Conservation (phyloP, 2,888 invertebrate species). For the Schrankia costaestrigalis region DNA sequence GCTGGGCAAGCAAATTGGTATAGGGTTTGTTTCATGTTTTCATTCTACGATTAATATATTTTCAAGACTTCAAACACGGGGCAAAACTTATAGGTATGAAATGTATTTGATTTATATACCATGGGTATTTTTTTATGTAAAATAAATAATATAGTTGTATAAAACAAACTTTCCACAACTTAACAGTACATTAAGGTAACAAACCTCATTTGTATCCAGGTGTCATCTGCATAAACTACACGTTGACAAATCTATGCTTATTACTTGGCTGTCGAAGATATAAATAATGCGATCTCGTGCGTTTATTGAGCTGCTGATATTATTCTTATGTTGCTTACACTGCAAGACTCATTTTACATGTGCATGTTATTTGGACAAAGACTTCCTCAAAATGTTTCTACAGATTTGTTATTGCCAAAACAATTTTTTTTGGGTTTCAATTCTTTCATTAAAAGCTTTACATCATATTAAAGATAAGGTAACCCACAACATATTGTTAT, state of each 20-base stretch:
- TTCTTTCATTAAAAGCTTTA: too few species aligned
- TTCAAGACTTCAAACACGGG: background rate
- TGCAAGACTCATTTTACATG: too few species aligned
- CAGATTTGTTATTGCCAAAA: too few species aligned
- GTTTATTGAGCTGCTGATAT: slow-evolving; percentile 8
- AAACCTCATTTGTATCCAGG: slow-evolving; percentile 14
- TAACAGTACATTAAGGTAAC: slow-evolving; percentile 1
- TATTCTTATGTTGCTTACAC: too few species aligned
- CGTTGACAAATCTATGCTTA: slow-evolving; percentile 23
- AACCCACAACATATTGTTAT: too few species aligned
- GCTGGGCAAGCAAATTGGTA: too few species aligned
- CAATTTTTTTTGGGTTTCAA: too few species aligned
- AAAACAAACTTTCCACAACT: background rate
- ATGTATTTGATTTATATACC: too few species aligned
- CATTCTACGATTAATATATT: background rate
- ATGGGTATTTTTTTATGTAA: too few species aligned
- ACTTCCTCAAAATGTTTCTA: background rate
- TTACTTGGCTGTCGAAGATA: slow-evolving; percentile 19
- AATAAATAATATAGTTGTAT: too few species aligned
- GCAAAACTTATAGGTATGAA: background rate
- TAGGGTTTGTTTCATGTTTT: background rate
- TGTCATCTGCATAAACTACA: slow-evolving; percentile 13
- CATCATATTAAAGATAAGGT: too few species aligned
- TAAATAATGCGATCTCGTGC: slow-evolving; percentile 21
- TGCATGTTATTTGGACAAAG: background rate